Percentiles rank a stretch among this genome's conserved stretches.
Conservation (phyloP, 2,888 invertebrate genomes). For the Watsonalla binaria region DNA sequence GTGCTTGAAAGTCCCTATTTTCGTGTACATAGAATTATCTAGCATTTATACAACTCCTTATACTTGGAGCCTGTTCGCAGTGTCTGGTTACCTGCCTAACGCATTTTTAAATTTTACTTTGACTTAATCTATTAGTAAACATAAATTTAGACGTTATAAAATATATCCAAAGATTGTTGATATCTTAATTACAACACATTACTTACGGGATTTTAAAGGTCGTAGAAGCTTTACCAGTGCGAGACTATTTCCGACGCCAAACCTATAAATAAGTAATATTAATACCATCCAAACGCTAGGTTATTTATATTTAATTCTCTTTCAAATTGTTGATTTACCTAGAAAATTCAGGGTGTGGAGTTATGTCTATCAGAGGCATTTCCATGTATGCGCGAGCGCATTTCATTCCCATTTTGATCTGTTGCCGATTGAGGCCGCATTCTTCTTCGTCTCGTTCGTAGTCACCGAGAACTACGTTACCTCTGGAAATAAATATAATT, state of each 20-base stretch:
- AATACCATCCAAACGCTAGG: background rate
- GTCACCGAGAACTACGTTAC: constrained; percentile 60
- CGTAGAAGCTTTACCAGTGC: constrained; percentile 58
- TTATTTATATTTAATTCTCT: background rate
- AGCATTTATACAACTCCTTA: too few species aligned
- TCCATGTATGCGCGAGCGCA: constrained; percentile 59
- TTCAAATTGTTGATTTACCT: constrained; percentile 29
- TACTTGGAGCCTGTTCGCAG: too few species aligned
- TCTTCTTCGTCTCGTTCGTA: constrained; percentile 63
- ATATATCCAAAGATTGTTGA: too few species aligned
- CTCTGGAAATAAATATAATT: constrained; percentile 32
- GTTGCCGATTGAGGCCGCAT: constrained; percentile 41
- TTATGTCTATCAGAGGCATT: constrained; percentile 47
- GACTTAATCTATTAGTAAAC: too few species aligned
- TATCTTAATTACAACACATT: background rate
- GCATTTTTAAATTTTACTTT: too few species aligned
- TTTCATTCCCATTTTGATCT: constrained; percentile 39
- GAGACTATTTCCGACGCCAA: constrained; percentile 61
- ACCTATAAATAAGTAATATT: constrained; percentile 36
- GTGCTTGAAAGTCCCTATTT: too few species aligned
- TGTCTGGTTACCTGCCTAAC: too few species aligned
- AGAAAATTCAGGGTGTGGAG: constrained; percentile 62
- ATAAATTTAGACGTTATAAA: too few species aligned
- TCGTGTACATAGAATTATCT: too few species aligned
- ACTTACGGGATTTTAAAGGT: constrained; percentile 60